Evolutionary conservation across 1,140 invertebrate genomes (phyloP).

Genomic region (Pristionchus pacificus): DNA sequence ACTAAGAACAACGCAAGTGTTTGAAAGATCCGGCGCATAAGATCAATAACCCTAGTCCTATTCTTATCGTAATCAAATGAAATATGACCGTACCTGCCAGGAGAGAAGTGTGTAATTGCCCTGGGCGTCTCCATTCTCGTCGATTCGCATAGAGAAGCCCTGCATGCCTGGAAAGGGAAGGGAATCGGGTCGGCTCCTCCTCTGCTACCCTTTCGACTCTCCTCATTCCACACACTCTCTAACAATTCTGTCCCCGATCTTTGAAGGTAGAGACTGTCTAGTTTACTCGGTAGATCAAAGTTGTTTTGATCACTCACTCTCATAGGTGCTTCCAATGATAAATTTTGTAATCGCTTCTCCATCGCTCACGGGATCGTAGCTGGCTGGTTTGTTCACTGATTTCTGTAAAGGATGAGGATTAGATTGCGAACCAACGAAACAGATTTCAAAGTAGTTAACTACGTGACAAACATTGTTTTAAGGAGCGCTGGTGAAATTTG

Average conservation of each 20-base stretch:
- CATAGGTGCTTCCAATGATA: slow-evolving; percentile 69
- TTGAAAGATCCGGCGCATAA: neutral
- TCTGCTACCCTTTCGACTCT: too few species aligned
- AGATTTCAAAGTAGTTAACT: too few species aligned
- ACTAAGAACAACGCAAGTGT: too few species aligned
- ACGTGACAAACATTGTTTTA: too few species aligned
- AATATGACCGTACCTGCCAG: slow-evolving; percentile 8
- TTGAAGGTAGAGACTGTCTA: too few species aligned
- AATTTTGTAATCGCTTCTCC: slow-evolving; percentile 70
- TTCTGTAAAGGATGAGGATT: too few species aligned
- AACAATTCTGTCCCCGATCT: too few species aligned
- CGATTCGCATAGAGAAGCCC: slow-evolving; percentile 81
- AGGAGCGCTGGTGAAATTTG: too few species aligned
- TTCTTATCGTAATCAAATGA: neutral
- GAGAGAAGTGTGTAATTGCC: slow-evolving; percentile 86
- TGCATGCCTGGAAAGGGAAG: slow-evolving; percentile 72
- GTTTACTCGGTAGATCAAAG: too few species aligned
- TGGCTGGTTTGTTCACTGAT: too few species aligned
- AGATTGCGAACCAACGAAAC: too few species aligned
- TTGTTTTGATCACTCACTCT: slow-evolving; percentile 70
- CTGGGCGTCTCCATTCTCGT: slow-evolving; percentile 86
- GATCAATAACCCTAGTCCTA: neutral
- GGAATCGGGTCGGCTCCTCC: neutral
- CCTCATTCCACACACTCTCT: too few species aligned
- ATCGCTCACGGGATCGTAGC: slow-evolving; percentile 63